A percentile compares a stretch with the other conserved stretches of the same genome.
Evolutionary conservation across 2,797 vertebrate genomes (phyloP).

Genomic region (Anabas testudineus): DNA sequence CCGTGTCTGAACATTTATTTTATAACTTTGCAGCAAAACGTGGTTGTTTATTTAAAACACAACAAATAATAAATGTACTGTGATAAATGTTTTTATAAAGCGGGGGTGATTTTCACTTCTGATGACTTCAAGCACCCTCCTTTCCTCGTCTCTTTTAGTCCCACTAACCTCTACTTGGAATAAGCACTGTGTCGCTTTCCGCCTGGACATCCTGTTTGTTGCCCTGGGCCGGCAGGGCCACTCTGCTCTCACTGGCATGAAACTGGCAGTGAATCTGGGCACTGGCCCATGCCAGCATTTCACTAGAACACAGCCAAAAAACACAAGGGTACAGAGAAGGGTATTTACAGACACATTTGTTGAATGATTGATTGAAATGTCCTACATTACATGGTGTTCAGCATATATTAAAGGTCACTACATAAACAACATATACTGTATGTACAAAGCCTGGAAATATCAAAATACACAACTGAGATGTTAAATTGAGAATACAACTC

Average conservation of each 20-base stretch:
- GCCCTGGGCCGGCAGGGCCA: slow-evolving; percentile 89
- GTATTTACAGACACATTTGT: not conserved
- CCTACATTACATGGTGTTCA: not conserved
- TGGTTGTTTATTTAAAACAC: not conserved
- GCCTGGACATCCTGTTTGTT: slow-evolving; percentile 96
- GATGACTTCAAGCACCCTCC: not conserved
- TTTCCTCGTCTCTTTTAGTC: too few relatives aligned
- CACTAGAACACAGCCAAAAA: slow-evolving; percentile 80
- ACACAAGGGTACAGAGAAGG: slow-evolving; percentile 4
- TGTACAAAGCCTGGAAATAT: too few relatives aligned
- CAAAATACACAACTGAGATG: too few relatives aligned
- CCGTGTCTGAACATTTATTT: not conserved
- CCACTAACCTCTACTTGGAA: slow-evolving; percentile 94
- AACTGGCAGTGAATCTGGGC: slow-evolving; percentile 99
- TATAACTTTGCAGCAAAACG: not conserved
- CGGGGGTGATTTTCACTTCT: too few relatives aligned
- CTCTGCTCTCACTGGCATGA: slow-evolving; percentile 93
- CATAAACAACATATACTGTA: too few relatives aligned
- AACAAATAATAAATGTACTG: not conserved
- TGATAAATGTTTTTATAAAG: not conserved
- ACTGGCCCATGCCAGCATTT: slow-evolving; percentile 98
- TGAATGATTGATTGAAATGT: slow-evolving; percentile 1
- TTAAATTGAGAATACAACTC: too few relatives aligned
- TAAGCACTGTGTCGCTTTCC: slow-evolving; percentile 95
- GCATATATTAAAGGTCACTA: not conserved